Base-by-base conservation (phyloP, 2,113 vertebrate species). In the Phylloscopus whistleri region DNA sequence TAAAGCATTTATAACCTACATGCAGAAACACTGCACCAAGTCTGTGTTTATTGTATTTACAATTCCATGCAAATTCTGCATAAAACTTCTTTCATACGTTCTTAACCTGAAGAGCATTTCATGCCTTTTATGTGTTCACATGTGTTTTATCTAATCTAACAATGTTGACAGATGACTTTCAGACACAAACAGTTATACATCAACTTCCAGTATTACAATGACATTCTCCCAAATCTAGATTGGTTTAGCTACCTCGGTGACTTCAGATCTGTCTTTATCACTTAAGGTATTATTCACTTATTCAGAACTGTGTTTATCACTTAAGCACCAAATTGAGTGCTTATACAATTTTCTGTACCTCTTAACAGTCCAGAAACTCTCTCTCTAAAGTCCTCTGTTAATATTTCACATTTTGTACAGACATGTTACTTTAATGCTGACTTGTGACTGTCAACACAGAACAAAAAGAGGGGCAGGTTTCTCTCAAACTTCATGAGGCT, bases 241-340 rank as follows among this genome's bases (percentile, higher is more conserved):
- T 7, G 2, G 51, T 69, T 77, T 86, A 77, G 24, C 35, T 37
- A 60, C 24, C 27, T 67, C 56, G 28, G 8, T 24, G 35, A 82
- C 49, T 70, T 68, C 43, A 39, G 26, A 62, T 75, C 14, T 30
- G 10, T 68, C 35, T 73, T 37, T n/a, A 59, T 19, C n/a, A 68
- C 22, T 79, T 68, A 35, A 44, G 44, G 7, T 37, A 64, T 35
- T 53, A 64, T 23, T 64, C 56, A 60, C n/a, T 48, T 49, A 59
- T 24, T 64, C 48, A 43, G 23, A 66, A 75, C 11, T 27, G 10
- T 41, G 20, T 31, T 80, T 28, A 53, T 43, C 24, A 64, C 8
- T 44, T 80, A 43, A 48, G 48, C 51, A 59, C n/a, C 8, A 31
- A 37, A 73, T 0, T 0, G 1, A 87, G 55, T 4, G 10, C 44